Conservation (phyloP, 2,113 vertebrate species). For the Apteryx owenii region DNA sequence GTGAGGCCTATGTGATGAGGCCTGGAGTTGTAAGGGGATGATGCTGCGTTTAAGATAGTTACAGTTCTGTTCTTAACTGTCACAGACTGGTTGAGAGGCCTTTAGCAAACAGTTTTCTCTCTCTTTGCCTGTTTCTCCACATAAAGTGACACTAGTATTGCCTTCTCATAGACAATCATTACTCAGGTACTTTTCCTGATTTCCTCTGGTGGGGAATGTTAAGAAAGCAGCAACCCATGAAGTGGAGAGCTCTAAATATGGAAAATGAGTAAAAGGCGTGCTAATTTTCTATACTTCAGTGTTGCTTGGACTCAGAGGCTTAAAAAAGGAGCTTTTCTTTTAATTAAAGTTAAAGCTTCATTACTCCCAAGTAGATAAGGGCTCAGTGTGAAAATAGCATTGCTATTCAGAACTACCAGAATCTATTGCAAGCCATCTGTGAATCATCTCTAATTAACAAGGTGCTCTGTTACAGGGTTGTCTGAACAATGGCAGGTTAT, state of each 20-base stretch:
- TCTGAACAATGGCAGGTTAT: constrained; percentile 42
- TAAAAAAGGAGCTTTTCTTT: neutral
- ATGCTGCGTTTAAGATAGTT: neutral
- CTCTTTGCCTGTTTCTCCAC: neutral
- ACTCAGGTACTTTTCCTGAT: neutral
- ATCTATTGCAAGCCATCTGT: constrained; percentile 14
- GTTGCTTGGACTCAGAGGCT: neutral
- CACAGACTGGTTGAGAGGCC: neutral
- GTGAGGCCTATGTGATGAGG: neutral
- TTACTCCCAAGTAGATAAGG: neutral
- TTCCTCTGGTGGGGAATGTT: neutral
- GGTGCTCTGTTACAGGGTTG: constrained; percentile 15
- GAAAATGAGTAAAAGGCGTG: neutral
- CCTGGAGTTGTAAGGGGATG: neutral
- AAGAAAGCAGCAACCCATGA: neutral
- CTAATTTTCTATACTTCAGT: neutral
- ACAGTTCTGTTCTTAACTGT: neutral
- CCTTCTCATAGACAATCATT: neutral
- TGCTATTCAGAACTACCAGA: neutral
- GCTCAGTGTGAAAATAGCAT: neutral
- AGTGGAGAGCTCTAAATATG: neutral
- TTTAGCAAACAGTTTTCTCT: neutral
- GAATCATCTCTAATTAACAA: constrained; percentile 50
- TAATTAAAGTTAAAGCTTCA: constrained; percentile 23
- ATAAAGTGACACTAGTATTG: neutral